These are phyloP conservation scores for Hyphantria cunea DNA, from an alignment of 1,140 invertebrate genomes.

Conservation along the genomic window DNA sequence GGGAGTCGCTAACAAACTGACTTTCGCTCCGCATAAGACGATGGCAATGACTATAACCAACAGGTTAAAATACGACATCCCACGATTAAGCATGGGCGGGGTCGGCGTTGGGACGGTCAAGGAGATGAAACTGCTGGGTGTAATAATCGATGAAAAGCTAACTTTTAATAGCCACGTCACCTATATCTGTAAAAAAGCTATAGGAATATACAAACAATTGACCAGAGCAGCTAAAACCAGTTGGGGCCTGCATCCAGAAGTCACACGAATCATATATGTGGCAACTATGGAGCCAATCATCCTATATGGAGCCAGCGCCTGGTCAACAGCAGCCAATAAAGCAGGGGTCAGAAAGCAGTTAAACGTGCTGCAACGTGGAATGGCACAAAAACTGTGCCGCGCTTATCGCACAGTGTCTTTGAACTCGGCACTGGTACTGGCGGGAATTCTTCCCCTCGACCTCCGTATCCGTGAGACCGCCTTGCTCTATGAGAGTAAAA, in stretches of 20 bases:
- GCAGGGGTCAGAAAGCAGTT: not conserved
- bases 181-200: not conserved
- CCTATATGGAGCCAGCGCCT: conserved; percentile 1
- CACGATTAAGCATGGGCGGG: not conserved
- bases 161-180: conserved; percentile 6
- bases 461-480: conserved; percentile 35
- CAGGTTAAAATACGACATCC: conserved; percentile 5
- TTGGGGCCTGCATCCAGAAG: conserved; percentile 1
- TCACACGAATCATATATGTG: not conserved
- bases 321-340: conserved; percentile 1
- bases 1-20: conserved; percentile 13
- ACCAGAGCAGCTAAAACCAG: not conserved
- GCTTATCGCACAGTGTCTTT: conserved; percentile 35
- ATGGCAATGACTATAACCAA: conserved; percentile 9
- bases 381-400: conserved; percentile 36
- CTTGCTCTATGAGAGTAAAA: conserved; percentile 29
- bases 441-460: conserved; percentile 37
- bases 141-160: not conserved
- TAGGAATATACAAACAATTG: conserved; percentile 4
- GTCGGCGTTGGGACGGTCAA: not conserved
- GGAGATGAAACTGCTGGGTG: conserved; percentile 5
- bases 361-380: not conserved
- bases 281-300: conserved; percentile 6
- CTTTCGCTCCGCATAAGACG: conserved; percentile 1
- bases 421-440: conserved; percentile 31